These are phyloP conservation scores for Chymomyza caudatula DNA, from an alignment of 2,888 invertebrate species.

Conservation along the genomic window DNA sequence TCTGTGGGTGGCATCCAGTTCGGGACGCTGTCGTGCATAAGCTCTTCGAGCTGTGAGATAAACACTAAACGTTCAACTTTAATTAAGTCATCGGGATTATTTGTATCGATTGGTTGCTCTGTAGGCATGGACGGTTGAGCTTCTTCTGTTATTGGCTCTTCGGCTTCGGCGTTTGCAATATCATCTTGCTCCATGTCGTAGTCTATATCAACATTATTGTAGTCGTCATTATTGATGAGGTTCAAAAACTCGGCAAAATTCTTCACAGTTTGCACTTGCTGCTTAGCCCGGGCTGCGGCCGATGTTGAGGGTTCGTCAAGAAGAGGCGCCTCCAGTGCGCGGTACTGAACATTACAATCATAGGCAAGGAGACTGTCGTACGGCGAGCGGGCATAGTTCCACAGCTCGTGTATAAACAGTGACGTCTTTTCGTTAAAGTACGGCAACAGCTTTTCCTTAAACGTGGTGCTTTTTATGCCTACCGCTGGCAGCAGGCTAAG, in stretches of 20 bases:
- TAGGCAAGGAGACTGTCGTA: constrained; percentile 88
- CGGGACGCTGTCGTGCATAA: no score
- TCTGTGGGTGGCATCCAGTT: no score
- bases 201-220: constrained; percentile 23
- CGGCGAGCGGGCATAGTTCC: constrained; percentile 91
- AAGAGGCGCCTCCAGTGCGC: constrained; percentile 66
- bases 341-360: constrained; percentile 84
- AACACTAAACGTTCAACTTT: no score
- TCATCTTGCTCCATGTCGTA: no score
- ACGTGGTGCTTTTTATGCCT: constrained; percentile 80
- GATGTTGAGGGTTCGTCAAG: constrained; percentile 37
- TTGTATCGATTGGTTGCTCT: no score
- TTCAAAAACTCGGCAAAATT: constrained; percentile 45
- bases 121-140: no score
- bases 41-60: no score
- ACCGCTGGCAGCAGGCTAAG: constrained; percentile 83
- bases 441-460: constrained; percentile 83
- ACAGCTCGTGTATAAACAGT: constrained; percentile 93
- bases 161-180: no score
- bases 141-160: no score
- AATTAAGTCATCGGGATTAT: no score
- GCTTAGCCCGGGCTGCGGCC: background rate
- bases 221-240: constrained; percentile 34
- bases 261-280: background rate
- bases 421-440: constrained; percentile 85